phyloP scores from a whole-genome alignment of 2,888 invertebrate genomes.

The Trachelus iudaicus region DNA sequence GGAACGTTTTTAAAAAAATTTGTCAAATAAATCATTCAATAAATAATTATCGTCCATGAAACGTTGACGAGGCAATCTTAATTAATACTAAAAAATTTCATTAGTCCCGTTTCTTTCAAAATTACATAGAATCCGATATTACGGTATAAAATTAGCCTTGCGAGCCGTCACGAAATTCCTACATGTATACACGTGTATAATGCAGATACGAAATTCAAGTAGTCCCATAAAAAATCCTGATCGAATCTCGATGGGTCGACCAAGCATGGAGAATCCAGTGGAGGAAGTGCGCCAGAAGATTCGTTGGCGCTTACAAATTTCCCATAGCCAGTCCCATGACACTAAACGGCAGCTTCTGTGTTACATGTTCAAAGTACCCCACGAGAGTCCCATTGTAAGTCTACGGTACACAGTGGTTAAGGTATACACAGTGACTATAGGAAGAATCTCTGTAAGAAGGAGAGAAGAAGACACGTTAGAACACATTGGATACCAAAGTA shows the following conservation, averaged over 20 bases:
- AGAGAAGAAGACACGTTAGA: slow-evolving; percentile 4
- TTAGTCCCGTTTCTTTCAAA: background rate
- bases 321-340: background rate
- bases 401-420: background rate
- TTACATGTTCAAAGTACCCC: background rate
- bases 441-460: slow-evolving; percentile 3
- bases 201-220: background rate
- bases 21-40: too few species aligned
- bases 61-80: too few species aligned
- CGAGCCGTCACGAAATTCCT: too few species aligned
- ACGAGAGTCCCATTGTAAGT: background rate
- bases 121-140: background rate
- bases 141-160: background rate
- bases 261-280: background rate
- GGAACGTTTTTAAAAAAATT: too few species aligned
- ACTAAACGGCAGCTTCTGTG: background rate
- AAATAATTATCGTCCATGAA: background rate
- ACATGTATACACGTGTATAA: background rate
- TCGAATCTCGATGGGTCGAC: background rate
- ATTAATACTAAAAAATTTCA: background rate
- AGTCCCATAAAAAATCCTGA: background rate
- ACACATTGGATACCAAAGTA: slow-evolving; percentile 28
- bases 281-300: background rate
- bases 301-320: background rate
- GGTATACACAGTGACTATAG: background rate